These are phyloP conservation scores for Ormyrus thymus DNA, from an alignment of 2,888 invertebrate genomes.

Conservation along the genomic window DNA sequence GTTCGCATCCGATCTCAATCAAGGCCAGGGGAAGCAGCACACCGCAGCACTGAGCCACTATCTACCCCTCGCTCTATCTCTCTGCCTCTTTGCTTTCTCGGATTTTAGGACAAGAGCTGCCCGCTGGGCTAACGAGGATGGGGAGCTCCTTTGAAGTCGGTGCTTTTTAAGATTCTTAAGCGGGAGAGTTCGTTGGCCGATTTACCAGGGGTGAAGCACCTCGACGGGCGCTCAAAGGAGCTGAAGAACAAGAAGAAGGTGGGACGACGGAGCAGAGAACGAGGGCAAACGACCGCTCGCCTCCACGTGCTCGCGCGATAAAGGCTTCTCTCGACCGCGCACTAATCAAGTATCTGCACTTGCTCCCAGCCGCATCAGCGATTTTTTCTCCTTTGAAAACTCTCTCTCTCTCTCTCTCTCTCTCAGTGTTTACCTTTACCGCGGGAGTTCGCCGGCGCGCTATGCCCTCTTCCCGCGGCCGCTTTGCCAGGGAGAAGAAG, in stretches of 20 bases:
- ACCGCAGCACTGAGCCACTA: neutral
- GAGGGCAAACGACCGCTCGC: neutral
- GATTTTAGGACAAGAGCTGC: neutral
- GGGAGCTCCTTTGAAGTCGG: neutral
- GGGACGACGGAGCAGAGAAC: neutral
- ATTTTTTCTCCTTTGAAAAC: neutral
- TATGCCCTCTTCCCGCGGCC: too few relatives aligned
- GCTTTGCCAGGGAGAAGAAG: too few relatives aligned
- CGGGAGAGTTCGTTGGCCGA: slow-evolving; percentile 27
- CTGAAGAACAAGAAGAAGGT: neutral
- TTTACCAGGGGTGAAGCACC: slow-evolving; percentile 19
- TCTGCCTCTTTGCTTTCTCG: neutral
- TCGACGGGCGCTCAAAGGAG: neutral
- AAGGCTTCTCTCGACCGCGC: neutral
- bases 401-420: too few relatives aligned
- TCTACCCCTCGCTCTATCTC: neutral
- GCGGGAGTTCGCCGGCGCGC: too few relatives aligned
- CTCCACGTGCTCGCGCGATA: neutral
- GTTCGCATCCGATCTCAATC: slow-evolving; percentile 37
- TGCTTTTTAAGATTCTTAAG: neutral
- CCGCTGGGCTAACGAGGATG: slow-evolving; percentile 10
- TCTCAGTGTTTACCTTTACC: too few relatives aligned
- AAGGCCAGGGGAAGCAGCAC: neutral
- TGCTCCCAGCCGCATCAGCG: neutral
- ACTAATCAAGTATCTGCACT: too few relatives aligned